Percentiles rank a stretch among this genome's conserved stretches.
Conservation (phyloP, 2,888 invertebrate genomes). For the Calameuta pallipes region DNA sequence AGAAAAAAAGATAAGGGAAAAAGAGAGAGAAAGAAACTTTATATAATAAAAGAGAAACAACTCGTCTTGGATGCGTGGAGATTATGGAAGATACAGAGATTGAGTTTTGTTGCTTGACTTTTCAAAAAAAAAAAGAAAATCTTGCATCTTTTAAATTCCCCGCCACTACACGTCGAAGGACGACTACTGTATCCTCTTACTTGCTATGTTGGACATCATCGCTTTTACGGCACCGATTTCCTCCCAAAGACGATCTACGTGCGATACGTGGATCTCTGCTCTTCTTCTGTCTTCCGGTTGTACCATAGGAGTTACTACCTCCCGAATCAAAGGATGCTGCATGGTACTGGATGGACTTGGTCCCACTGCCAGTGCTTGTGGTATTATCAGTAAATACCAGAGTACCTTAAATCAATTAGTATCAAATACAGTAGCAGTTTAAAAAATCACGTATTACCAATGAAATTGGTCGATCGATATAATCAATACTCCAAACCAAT, state of each 20-base stretch:
- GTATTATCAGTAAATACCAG: neutral
- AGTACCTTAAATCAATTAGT: neutral
- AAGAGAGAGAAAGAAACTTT: neutral
- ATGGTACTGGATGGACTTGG: conserved; percentile 8
- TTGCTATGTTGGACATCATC: conserved; percentile 34
- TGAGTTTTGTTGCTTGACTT: neutral
- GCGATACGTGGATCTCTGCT: conserved; percentile 13
- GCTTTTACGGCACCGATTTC: conserved; percentile 36
- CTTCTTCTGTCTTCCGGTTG: conserved; percentile 13
- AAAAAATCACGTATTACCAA: neutral
- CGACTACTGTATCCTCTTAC: conserved; percentile 17
- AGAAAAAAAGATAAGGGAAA: neutral
- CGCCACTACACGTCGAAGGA: neutral
- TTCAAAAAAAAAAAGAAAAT: neutral
- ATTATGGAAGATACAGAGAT: neutral
- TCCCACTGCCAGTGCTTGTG: conserved; percentile 9
- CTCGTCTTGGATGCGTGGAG: neutral
- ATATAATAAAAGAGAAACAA: neutral
- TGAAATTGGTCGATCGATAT: neutral
- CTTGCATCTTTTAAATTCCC: neutral
- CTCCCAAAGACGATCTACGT: conserved; percentile 30
- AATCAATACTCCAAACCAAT: neutral
- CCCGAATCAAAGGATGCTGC: conserved; percentile 7
- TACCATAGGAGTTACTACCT: neutral
- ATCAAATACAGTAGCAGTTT: neutral